phyloP scores from a whole-genome alignment of 2,888 invertebrate species.

The Pharmacophagus antenor region DNA sequence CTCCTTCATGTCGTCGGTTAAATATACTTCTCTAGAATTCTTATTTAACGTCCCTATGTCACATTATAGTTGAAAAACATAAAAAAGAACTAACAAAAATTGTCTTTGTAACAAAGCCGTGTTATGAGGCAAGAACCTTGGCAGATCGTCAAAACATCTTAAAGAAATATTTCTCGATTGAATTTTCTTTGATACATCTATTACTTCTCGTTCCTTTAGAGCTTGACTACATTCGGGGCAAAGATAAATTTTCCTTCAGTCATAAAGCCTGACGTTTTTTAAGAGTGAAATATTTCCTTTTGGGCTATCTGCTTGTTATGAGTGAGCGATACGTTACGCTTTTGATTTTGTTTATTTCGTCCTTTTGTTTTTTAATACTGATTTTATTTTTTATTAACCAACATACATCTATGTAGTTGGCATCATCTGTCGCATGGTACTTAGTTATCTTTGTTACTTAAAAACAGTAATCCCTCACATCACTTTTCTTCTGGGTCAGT shows the following conservation, averaged over 20 bases:
- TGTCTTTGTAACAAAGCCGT: background rate
- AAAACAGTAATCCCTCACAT: too few species aligned
- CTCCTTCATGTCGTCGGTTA: too few species aligned
- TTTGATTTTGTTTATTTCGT: background rate
- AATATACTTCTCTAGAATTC: too few species aligned
- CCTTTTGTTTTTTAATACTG: too few species aligned
- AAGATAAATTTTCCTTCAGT: constrained; percentile 6
- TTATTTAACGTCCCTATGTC: background rate
- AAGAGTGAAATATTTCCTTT: constrained; percentile 2
- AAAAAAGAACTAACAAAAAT: background rate
- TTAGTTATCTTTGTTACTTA: too few species aligned
- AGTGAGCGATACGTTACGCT: background rate
- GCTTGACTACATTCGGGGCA: background rate
- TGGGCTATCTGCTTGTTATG: background rate
- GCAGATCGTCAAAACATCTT: background rate
- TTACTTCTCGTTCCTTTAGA: background rate
- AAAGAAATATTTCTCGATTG: background rate
- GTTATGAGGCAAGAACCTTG: background rate
- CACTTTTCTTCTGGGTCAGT: too few species aligned
- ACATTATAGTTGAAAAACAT: background rate
- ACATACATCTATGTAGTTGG: too few species aligned
- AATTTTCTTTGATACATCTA: constrained; percentile 5
- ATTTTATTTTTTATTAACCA: too few species aligned
- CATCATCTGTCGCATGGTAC: too few species aligned
- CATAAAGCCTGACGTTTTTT: background rate